A percentile compares a stretch with the other conserved stretches of the same genome.
phyloP scores from a whole-genome alignment of 2,888 invertebrate species.

The Coenonympha arcania region DNA sequence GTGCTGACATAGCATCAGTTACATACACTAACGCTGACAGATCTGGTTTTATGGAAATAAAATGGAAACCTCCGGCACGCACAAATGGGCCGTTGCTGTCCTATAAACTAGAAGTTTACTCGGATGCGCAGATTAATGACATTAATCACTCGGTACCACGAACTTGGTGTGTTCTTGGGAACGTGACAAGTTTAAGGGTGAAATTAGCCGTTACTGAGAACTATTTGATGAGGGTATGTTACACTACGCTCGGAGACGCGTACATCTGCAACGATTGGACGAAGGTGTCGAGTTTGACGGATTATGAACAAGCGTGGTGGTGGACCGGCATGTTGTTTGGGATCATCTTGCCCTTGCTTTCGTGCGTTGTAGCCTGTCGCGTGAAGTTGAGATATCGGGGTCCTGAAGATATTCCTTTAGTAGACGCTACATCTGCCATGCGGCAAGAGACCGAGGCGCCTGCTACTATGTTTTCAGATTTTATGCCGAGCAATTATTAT shows the following conservation, averaged over 20 bases:
- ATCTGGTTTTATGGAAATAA: constrained; percentile 40
- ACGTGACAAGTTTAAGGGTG: constrained; percentile 29
- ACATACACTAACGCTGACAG: constrained; percentile 32
- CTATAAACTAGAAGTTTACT: constrained; percentile 52
- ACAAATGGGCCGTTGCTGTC: constrained; percentile 59
- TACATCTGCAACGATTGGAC: constrained; percentile 37
- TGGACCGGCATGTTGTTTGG: constrained; percentile 46
- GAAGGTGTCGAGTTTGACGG: constrained; percentile 23
- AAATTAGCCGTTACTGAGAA: constrained; percentile 36
- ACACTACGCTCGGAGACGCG: constrained; percentile 38
- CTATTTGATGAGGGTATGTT: constrained; percentile 41
- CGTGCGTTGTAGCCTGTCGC: constrained; percentile 39
- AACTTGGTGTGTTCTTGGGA: constrained; percentile 45
- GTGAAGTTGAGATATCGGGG: constrained; percentile 26
- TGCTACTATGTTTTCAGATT: constrained; percentile 43
- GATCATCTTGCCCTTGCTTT: constrained; percentile 38
- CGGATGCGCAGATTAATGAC: constrained; percentile 36
- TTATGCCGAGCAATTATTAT: constrained; percentile 30
- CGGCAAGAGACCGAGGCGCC: constrained; percentile 48
- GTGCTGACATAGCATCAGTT: constrained; percentile 46
- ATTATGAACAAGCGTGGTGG: constrained; percentile 34
- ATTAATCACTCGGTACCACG: constrained; percentile 39
- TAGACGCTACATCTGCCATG: constrained; percentile 39
- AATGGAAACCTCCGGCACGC: constrained; percentile 50
- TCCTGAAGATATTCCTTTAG: constrained; percentile 44